Base-by-base conservation (phyloP, 2,888 invertebrate genomes). In the Myopa testacea region DNA sequence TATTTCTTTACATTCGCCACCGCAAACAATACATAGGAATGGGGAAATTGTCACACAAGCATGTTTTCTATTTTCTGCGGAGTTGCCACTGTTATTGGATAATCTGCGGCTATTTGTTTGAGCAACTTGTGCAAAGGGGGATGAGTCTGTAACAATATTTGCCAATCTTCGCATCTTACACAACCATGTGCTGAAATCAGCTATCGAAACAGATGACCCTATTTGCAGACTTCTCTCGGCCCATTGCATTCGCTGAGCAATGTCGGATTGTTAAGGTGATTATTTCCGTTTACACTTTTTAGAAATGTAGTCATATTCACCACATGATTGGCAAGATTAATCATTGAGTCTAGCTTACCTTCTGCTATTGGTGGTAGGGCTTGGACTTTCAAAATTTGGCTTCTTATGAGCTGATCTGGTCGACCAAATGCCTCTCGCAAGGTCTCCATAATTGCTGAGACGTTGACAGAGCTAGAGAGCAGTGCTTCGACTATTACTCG, bases 201-300 rank as follows among this genome's bases (percentile, higher is more conserved):
- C 37, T 16, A 68, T 45, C 10, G 68, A 45, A 4, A 37, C 68
- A 38, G 4, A 8, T 7, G 37, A 4, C 4, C 34, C 16, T 5
- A n/a, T 6, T 12, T 62, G 45, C 4, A 70, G 34, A 16, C 77
- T 73, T 58, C 75, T 73, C 19, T 77, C 77, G 3, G 78, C 77
- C 79, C 79, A 80, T 37, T 80, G 74, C 34, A 76, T 52, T 79
- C 71, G 6, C 78, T 74, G 19, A 79, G 14, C 12, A 79, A 19
- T 1, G 76, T 79, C 12, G 80, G 77, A 34, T 80, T 79, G 6
- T 63, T 6, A 7, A 80, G 34, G 58, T 79, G 80, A 4, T 70
- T 75, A 26, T 78, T 50, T 8, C 75, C 78, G 3, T 68, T 67
- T 26, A 68, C 69, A 50, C 50, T 62, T 65, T 78, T n/a, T 50